Conservation (phyloP, 2,888 invertebrate species). For the Lithophane leautieri region DNA sequence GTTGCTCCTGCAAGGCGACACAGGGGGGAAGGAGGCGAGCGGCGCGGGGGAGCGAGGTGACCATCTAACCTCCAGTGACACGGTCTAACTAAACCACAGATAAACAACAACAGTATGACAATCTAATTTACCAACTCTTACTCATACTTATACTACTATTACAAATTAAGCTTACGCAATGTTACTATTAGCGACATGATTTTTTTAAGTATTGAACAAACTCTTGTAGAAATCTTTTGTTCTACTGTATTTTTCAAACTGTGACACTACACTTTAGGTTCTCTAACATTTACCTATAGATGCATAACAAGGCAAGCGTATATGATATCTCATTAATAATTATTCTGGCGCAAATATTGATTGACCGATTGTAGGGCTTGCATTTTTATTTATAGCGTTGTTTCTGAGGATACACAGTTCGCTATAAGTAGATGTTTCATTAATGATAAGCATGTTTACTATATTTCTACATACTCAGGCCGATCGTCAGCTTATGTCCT, state of each 20-base stretch:
- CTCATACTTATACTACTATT: constrained; percentile 26
- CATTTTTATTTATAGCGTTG: constrained; percentile 32
- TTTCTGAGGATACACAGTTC: constrained; percentile 22
- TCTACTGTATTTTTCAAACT: constrained; percentile 42
- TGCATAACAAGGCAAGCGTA: neutral
- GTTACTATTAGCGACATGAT: constrained; percentile 10
- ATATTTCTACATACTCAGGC: constrained; percentile 38
- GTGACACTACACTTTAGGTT: constrained; percentile 30
- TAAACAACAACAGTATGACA: constrained; percentile 67
- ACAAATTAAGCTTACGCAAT: constrained; percentile 27
- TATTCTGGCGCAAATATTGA: constrained; percentile 26
- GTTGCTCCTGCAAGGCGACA: constrained; percentile 82
- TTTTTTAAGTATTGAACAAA: constrained; percentile 13
- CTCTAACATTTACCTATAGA: constrained; percentile 13
- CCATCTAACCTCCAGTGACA: constrained; percentile 84
- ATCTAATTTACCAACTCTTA: constrained; percentile 49
- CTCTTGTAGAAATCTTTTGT: constrained; percentile 35
- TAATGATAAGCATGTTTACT: constrained; percentile 53
- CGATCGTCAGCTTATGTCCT: constrained; percentile 46
- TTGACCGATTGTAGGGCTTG: constrained; percentile 15
- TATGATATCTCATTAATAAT: constrained; percentile 16
- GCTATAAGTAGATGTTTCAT: constrained; percentile 41
- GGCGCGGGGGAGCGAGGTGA: constrained; percentile 59
- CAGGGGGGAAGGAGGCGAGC: constrained; percentile 62
- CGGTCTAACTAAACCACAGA: constrained; percentile 76